Evolutionary conservation across 2,888 invertebrate genomes (phyloP), one percentile per base, ranked within the genome.

Genomic region (Arctia plantaginis): DNA sequence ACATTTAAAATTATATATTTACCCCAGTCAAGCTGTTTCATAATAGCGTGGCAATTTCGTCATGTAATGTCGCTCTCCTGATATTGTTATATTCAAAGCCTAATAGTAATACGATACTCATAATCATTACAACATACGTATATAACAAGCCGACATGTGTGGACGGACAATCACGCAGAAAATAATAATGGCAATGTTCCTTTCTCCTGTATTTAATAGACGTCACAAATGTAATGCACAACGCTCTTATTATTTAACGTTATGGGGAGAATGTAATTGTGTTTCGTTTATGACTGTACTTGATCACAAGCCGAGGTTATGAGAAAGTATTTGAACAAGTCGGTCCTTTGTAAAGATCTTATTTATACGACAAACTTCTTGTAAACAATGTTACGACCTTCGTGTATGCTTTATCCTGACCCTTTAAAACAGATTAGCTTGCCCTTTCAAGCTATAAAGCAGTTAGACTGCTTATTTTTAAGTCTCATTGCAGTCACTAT

Each of bases 101-200:
- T 88, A 90, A 89, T 87, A 80, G 90, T 82, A 89, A 89, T 87
- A 88, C 76, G 86, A 89, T 86, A 80, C 78, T 88, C 84, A 86
- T 81, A 84, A 86, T 79, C 86, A 85, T 84, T 80, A 78, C 82
- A 62, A 69, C 70, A 70, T 75, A 73, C 73, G n/a, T n/a, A 55
- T 73, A 82, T 80, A 82, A 84, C 87, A 62, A 15, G 27, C 81
- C 90, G 87, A 90, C 90, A 90, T 87, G 85, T 90, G 89, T 87
- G 89, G 87, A 90, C 89, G 89, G 88, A 90, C 89, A 91, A 89
- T 91, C 87, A 87, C 80, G 85, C 80, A 83, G 88, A 89, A 91
- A 91, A 91, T 87, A 89, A 87, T 90, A 89, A 87, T 81, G 79
- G 80, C 78, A 73, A 77, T 75, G 84, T 83, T 81, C 84, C 84